Evolutionary conservation across 2,113 vertebrate species (phyloP).

Genomic region (Chiloscyllium plagiosum): DNA sequence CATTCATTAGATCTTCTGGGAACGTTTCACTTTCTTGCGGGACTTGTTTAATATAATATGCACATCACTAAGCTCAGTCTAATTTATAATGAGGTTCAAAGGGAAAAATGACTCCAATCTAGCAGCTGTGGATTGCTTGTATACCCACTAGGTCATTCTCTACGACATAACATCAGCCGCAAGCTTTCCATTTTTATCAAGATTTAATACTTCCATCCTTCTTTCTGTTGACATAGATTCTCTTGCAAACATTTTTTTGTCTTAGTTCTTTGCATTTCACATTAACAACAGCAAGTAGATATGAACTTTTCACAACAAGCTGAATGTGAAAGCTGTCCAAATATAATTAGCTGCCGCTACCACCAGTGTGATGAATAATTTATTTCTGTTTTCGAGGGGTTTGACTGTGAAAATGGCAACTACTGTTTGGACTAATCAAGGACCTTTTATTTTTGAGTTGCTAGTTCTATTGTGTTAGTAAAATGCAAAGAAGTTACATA

Average conservation of each 20-base stretch:
- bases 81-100: background rate
- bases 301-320: background rate
- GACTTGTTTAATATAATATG: background rate
- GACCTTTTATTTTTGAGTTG: background rate
- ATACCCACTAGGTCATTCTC: background rate
- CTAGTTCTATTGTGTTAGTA: background rate
- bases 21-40: background rate
- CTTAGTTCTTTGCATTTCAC: background rate
- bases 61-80: background rate
- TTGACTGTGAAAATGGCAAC: background rate
- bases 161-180: background rate
- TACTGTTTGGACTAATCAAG: background rate
- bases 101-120: background rate
- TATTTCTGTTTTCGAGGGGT: background rate
- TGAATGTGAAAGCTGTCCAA: background rate
- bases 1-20: background rate
- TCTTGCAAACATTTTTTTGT: background rate
- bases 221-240: background rate
- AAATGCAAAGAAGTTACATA: background rate
- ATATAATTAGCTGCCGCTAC: background rate
- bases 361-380: background rate
- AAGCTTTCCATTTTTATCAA: background rate
- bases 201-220: background rate
- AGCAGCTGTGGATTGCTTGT: background rate
- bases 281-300: background rate